Evolutionary conservation across 64 coral and sea anemone species (phyloP).

Genomic region (Trachythela sp.): DNA sequence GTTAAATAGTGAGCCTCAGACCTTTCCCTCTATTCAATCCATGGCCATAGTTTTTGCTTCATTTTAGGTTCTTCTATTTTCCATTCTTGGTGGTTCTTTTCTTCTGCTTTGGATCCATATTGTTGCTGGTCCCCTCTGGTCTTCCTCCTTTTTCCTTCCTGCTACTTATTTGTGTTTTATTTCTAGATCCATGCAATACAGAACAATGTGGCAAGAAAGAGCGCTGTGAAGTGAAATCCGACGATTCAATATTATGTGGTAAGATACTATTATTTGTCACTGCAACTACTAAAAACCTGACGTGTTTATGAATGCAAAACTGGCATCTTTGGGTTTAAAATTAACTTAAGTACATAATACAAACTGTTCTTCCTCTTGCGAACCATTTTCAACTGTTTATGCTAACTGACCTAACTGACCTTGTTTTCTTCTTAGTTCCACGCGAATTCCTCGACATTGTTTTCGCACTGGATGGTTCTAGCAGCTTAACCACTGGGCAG

Average conservation of each 20-base stretch:
- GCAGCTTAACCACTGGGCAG: neutral
- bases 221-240: neutral
- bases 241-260: neutral
- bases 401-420: neutral
- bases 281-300: neutral
- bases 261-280: neutral
- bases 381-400: neutral
- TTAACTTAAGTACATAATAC: too few relatives aligned
- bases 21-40: too few relatives aligned
- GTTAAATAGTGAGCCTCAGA: too few relatives aligned
- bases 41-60: too few relatives aligned
- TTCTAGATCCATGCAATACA: neutral
- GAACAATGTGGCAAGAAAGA: neutral
- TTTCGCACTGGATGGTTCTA: neutral
- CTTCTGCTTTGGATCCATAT: too few relatives aligned
- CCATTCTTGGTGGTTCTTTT: too few relatives aligned
- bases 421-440: neutral
- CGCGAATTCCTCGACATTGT: neutral
- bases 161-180: neutral
- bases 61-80: too few relatives aligned
- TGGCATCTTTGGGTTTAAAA: too few relatives aligned
- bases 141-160: neutral
- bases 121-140: neutral
- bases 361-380: too few relatives aligned
- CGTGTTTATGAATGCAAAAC: neutral